A percentile compares a stretch with the other conserved stretches of the same genome.
Evolutionary conservation across 64 coral and sea anemone species (phyloP).

Genomic region (Cladopsammia gracilis): DNA sequence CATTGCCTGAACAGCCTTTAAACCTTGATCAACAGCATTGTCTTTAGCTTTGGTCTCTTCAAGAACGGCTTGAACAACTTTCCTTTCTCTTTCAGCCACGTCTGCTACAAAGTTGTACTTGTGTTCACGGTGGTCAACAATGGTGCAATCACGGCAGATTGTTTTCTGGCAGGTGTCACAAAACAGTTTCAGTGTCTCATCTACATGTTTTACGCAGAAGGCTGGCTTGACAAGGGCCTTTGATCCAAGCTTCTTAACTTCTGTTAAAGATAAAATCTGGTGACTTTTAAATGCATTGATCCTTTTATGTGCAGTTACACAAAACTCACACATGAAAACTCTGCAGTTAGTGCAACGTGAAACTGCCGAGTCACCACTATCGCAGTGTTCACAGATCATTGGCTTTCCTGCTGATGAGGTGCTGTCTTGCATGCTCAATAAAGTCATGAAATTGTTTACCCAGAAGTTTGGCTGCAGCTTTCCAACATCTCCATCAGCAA

Average conservation of each 20-base stretch:
- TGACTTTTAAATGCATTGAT: constrained; percentile 20
- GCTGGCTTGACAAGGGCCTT: constrained; percentile 31
- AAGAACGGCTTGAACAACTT: not conserved
- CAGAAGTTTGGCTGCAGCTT: constrained; percentile 39
- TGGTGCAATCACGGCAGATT: constrained; percentile 66
- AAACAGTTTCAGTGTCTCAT: constrained; percentile 43
- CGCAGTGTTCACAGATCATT: constrained; percentile 3
- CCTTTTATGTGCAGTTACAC: constrained; percentile 49
- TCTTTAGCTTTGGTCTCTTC: not conserved
- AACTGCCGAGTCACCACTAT: not conserved
- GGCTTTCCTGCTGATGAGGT: not conserved
- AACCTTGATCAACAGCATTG: not conserved
- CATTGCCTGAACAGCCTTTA: constrained; percentile 35
- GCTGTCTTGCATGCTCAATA: not conserved
- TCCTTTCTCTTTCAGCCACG: not conserved
- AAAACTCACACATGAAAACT: constrained; percentile 28
- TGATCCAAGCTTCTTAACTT: constrained; percentile 36
- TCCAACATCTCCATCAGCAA: constrained; percentile 1
- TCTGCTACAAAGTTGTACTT: constrained; percentile 32
- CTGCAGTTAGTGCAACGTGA: not conserved
- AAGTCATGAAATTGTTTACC: constrained; percentile 41
- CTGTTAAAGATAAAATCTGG: constrained; percentile 41
- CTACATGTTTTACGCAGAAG: constrained; percentile 39
- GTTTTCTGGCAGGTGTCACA: constrained; percentile 47
- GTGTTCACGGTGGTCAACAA: constrained; percentile 64